phyloP scores from a whole-genome alignment of 2,888 invertebrate genomes.

The Diarsia rubi region DNA sequence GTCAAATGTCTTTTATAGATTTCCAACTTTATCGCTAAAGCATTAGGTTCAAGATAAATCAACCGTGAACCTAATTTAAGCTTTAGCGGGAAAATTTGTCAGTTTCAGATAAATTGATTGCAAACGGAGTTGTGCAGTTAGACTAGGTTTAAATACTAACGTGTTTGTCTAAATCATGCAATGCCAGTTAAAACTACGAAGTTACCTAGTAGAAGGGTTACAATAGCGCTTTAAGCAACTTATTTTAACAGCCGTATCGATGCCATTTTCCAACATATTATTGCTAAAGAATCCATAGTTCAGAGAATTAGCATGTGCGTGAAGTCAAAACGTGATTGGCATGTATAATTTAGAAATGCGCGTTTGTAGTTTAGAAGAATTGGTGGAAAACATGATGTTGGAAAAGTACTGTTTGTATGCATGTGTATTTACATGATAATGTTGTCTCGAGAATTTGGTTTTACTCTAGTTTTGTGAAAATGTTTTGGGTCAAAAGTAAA shows the following conservation, averaged over 20 bases:
- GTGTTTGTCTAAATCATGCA: conserved; percentile 41
- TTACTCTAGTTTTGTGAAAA: background rate
- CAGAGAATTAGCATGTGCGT: conserved; percentile 57
- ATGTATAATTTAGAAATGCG: conserved; percentile 62
- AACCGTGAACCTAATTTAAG: too few species aligned
- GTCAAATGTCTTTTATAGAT: too few species aligned
- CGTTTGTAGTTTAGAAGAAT: conserved; percentile 31
- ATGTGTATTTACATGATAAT: conserved; percentile 33
- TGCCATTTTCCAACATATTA: conserved; percentile 35
- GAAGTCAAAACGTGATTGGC: conserved; percentile 59
- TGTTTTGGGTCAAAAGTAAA: background rate
- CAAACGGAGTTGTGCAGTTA: conserved; percentile 28
- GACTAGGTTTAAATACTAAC: conserved; percentile 24
- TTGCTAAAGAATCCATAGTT: conserved; percentile 48
- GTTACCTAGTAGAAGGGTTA: conserved; percentile 25
- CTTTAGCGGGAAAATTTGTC: too few species aligned
- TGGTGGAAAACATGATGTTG: conserved; percentile 20
- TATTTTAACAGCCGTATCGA: conserved; percentile 29
- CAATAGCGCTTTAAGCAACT: conserved; percentile 30
- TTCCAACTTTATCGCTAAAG: too few species aligned
- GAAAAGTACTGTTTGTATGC: conserved; percentile 40
- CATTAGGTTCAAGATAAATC: too few species aligned
- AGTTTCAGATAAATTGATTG: too few species aligned
- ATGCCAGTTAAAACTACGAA: background rate
- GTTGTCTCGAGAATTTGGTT: conserved; percentile 7